phyloP scores from a whole-genome alignment of 2,888 invertebrate species.

The Diarsia rubi region DNA sequence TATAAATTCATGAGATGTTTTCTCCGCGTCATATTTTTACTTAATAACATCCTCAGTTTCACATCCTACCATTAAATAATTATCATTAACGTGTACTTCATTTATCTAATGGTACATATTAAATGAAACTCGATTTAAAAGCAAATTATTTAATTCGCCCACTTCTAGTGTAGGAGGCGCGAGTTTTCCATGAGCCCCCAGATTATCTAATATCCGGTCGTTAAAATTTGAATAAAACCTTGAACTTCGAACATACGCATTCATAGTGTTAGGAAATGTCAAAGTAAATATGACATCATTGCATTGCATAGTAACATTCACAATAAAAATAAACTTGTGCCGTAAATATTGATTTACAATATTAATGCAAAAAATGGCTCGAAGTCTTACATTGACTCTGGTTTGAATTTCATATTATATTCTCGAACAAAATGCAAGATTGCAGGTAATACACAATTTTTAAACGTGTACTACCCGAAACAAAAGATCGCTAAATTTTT shows the following conservation, averaged over 20 bases:
- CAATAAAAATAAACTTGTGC: neutral
- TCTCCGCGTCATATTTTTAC: slow-evolving; percentile 46
- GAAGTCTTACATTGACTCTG: neutral
- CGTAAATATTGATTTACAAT: slow-evolving; percentile 5
- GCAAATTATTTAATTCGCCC: slow-evolving; percentile 59
- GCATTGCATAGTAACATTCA: neutral
- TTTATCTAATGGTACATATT: slow-evolving; percentile 61
- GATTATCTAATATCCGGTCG: slow-evolving; percentile 54
- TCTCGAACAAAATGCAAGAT: neutral
- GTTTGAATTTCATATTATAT: neutral
- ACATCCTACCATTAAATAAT: slow-evolving; percentile 65
- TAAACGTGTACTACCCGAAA: neutral
- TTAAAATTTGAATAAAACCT: slow-evolving; percentile 48
- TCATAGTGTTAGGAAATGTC: slow-evolving; percentile 8
- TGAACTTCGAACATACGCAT: slow-evolving; percentile 44
- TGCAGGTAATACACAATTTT: slow-evolving; percentile 3
- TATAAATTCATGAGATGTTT: slow-evolving; percentile 39
- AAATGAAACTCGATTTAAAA: slow-evolving; percentile 61
- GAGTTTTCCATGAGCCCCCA: slow-evolving; percentile 47
- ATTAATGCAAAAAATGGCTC: neutral
- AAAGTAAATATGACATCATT: slow-evolving; percentile 18
- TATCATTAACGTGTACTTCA: slow-evolving; percentile 59
- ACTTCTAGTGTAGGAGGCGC: slow-evolving; percentile 35
- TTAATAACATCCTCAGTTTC: slow-evolving; percentile 58
- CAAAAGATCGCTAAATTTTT: slow-evolving; percentile 31